These are phyloP conservation scores for Panorpa germanica DNA, from an alignment of 2,888 invertebrate genomes.

Conservation along the genomic window DNA sequence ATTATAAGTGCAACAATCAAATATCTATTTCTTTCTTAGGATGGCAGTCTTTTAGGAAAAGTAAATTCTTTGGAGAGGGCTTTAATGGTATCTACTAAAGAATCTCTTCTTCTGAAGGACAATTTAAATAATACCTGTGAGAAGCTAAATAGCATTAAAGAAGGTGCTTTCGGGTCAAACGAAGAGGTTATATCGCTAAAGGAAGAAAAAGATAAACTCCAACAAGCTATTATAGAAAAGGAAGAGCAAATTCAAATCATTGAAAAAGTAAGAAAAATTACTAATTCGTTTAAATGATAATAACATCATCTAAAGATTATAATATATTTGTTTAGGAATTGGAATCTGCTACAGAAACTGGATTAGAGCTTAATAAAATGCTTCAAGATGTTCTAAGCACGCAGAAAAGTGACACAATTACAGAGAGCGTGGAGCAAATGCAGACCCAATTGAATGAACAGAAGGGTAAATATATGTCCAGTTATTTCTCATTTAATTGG, in stretches of 20 bases:
- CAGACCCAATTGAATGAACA: slow-evolving; percentile 45
- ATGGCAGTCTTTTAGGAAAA: slow-evolving; percentile 7
- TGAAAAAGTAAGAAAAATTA: slow-evolving; percentile 39
- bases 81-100: slow-evolving; percentile 36
- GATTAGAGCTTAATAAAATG: slow-evolving; percentile 52
- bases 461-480: slow-evolving; percentile 23
- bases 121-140: slow-evolving; percentile 35
- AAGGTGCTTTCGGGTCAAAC: slow-evolving; percentile 50
- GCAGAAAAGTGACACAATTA: slow-evolving; percentile 41
- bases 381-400: slow-evolving; percentile 43
- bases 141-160: slow-evolving; percentile 43
- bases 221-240: slow-evolving; percentile 27
- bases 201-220: slow-evolving; percentile 35
- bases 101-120: slow-evolving; percentile 44
- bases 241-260: slow-evolving; percentile 47
- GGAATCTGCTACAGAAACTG: slow-evolving; percentile 64
- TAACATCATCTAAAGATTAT: background rate
- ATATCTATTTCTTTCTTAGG: background rate
- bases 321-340: slow-evolving; percentile 30
- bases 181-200: slow-evolving; percentile 50
- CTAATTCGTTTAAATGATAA: slow-evolving; percentile 13
- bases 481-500: too few species aligned
- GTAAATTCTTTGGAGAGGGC: slow-evolving; percentile 43
- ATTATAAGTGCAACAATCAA: too few species aligned
- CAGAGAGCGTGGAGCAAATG: slow-evolving; percentile 42